Evolutionary conservation across 2,113 vertebrate species (phyloP), one percentile per base, ranked within the genome.

Genomic region (Antennarius striatus): DNA sequence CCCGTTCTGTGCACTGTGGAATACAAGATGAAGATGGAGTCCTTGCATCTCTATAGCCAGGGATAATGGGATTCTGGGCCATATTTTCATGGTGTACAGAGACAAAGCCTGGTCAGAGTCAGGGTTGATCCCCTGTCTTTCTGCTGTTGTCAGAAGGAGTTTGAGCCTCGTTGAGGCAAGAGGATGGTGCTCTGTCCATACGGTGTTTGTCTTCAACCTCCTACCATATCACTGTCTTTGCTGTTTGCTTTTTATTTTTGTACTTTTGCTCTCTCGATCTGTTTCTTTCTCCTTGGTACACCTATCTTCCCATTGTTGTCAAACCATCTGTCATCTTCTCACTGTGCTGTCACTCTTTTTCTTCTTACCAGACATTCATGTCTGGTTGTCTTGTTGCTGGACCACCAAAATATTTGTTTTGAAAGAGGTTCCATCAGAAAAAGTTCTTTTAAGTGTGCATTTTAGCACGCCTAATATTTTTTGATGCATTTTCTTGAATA

Each of bases 61-160:
- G 73, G 74, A 87, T 83, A 87, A 85, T 84, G 75, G 79, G 68
- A 88, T 88, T 86, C 81, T 69, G 75, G 86, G 69, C 75, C 84
- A 79, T 75, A 14, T 86, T 87, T 86, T 88, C 75, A 71, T n/a
- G 36, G 79, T 77, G 65, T 84, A 68, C 78, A 81, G 82, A 81
- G 79, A 86, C 81, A 83, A 90, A 87, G 89, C 79, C 75, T 54
- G 61, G 48, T 71, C 71, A 84, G 86, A 84, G 65, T 82, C 71
- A 51, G 47, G 63, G 48, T 71, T 84, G 78, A 90, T 89, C 87
- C 80, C 56, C 30, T 36, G 68, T 77, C 77, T 83, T 77, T 89
- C 73, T 72, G 39, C 28, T 58, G 73, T 63, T 77, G 80, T 80
- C 71, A 69, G 65, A 68, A 39, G 32, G 58, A 75, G 76, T 51